phyloP scores from a whole-genome alignment of 2,113 vertebrate species.

The Labrus mixtus region DNA sequence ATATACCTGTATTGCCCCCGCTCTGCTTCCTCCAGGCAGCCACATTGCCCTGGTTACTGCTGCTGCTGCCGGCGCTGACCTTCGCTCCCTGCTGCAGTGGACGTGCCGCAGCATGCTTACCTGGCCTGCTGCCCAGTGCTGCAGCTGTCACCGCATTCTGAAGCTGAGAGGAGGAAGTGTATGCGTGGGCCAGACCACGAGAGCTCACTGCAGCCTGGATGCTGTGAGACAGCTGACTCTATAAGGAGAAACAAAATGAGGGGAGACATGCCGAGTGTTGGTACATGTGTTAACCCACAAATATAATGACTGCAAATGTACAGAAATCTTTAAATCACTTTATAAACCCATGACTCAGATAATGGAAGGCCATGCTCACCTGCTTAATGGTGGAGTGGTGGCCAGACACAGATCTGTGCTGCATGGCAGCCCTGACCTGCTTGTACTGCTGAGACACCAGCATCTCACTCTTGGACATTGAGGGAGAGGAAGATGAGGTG shows the following conservation, averaged over 20 bases:
- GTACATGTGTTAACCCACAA: neutral
- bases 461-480: conserved; percentile 78
- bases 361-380: conserved; percentile 71
- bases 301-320: neutral
- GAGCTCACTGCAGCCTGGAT: conserved; percentile 80
- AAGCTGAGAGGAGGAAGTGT: conserved; percentile 90
- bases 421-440: conserved; percentile 80
- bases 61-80: conserved; percentile 80
- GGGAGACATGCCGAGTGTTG: neutral
- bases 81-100: conserved; percentile 82
- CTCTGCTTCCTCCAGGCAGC: conserved; percentile 94
- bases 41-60: conserved; percentile 83
- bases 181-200: conserved; percentile 88
- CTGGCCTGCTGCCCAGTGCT: conserved; percentile 86
- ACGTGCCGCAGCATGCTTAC: conserved; percentile 90
- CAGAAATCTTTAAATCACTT: no score
- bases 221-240: conserved; percentile 88
- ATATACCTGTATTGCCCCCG: conserved; percentile 88
- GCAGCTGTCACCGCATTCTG: conserved; percentile 87
- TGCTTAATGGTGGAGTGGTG: conserved; percentile 92
- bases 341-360: neutral
- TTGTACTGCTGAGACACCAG: conserved; percentile 85
- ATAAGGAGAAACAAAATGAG: conserved; percentile 51
- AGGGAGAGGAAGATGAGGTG: conserved; percentile 70
- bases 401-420: conserved; percentile 79